Evolutionary conservation across 2,797 vertebrate genomes (phyloP).

Genomic region (Acrocephalus scirpaceus): DNA sequence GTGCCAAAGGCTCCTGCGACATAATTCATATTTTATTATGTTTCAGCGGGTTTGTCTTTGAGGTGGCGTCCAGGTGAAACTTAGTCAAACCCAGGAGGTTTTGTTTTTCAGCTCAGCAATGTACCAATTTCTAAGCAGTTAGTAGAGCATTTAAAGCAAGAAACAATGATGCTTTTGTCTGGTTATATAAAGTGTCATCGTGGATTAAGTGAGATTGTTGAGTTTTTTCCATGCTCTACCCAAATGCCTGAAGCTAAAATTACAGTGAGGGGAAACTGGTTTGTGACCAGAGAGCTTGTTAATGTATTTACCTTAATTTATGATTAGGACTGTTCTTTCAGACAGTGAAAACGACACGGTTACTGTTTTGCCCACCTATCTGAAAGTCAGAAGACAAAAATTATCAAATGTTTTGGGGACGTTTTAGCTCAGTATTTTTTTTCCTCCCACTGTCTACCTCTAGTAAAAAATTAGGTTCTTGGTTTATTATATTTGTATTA

Average conservation of each 20-base stretch:
- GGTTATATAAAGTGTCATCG: constrained; percentile 17
- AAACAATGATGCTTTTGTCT: constrained; percentile 15
- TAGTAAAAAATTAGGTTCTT: neutral
- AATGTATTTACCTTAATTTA: neutral
- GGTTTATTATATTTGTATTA: neutral
- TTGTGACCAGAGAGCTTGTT: neutral
- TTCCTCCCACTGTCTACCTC: fast-evolving
- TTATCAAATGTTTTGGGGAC: neutral
- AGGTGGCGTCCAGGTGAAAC: neutral
- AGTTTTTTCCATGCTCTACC: neutral
- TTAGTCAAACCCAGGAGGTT: neutral
- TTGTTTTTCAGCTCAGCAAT: neutral
- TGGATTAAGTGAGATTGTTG: neutral
- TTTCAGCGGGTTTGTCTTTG: neutral
- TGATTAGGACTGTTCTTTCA: neutral
- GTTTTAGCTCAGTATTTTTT: neutral
- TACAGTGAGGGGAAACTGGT: neutral
- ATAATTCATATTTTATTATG: fast-evolving
- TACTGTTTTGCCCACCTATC: neutral
- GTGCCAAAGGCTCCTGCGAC: neutral
- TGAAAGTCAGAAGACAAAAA: neutral
- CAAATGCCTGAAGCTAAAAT: neutral
- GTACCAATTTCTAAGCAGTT: neutral
- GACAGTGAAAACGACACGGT: neutral
- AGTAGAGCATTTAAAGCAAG: neutral